Evolutionary conservation across 2,797 vertebrate genomes (phyloP).

Genomic region (Sebastes kiyomatsui): DNA sequence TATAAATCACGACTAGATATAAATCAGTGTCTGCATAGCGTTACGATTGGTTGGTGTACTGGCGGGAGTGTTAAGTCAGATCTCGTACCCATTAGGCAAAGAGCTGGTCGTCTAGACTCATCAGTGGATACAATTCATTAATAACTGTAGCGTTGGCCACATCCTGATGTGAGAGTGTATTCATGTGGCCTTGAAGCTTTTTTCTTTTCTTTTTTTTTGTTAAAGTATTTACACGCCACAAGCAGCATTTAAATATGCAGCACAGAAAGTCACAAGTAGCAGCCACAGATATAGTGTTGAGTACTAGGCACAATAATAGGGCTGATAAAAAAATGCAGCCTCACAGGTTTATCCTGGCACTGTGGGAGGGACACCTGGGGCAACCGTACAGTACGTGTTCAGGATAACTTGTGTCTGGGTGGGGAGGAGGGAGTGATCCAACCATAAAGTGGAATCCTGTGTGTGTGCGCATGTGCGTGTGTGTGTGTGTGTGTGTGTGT

Average conservation of each 20-base stretch:
- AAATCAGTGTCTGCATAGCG: constrained; percentile 76
- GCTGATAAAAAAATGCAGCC: constrained; percentile 67
- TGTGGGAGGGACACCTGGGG: constrained; percentile 31
- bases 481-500: background rate
- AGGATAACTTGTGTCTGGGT: constrained; percentile 16
- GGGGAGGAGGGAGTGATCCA: constrained; percentile 39
- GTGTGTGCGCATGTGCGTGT: background rate
- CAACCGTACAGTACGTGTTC: constrained; percentile 29
- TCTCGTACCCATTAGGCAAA: constrained; percentile 15
- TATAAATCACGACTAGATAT: constrained; percentile 45
- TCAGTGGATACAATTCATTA: constrained; percentile 30
- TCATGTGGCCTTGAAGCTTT: constrained; percentile 22
- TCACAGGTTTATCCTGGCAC: constrained; percentile 65
- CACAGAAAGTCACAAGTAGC: constrained; percentile 68
- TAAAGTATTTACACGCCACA: constrained; percentile 53
- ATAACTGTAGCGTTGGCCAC: constrained; percentile 15
- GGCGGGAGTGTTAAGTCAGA: constrained; percentile 24
- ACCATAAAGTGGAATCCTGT: constrained; percentile 59
- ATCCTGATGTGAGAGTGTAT: constrained; percentile 38
- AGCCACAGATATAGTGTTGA: constrained; percentile 68
- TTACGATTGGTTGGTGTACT: constrained; percentile 49
- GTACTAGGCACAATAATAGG: constrained; percentile 72
- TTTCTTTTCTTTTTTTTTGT: background rate
- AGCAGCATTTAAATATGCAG: constrained; percentile 73
- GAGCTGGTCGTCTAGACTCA: constrained; percentile 30